Percentiles rank a stretch among this genome's conserved stretches.
These are phyloP conservation scores for Unio pictorum DNA, from an alignment of 2,888 invertebrate genomes.

Conservation along the genomic window DNA sequence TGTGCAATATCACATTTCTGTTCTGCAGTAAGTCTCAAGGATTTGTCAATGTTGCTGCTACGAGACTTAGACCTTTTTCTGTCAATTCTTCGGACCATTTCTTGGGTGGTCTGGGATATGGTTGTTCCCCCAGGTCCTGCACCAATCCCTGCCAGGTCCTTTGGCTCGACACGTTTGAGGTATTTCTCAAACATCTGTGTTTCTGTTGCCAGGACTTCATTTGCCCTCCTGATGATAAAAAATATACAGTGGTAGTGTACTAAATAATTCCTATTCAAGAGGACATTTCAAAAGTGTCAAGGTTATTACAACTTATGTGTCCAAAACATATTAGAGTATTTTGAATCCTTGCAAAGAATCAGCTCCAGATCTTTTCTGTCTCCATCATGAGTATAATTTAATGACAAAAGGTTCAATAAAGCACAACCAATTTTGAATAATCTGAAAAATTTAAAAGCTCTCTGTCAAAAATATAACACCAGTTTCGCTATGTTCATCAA, in stretches of 20 bases:
- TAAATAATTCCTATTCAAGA: neutral
- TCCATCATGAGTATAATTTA: too few species aligned
- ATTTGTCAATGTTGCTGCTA: constrained; percentile 63
- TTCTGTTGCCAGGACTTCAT: constrained; percentile 68
- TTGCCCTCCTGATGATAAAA: constrained; percentile 59
- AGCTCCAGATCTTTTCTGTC: too few species aligned
- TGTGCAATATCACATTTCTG: constrained; percentile 72
- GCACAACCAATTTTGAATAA: too few species aligned
- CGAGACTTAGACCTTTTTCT: constrained; percentile 69
- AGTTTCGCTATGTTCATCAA: too few species aligned
- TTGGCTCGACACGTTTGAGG: constrained; percentile 66
- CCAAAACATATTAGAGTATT: too few species aligned
- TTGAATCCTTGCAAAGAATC: too few species aligned
- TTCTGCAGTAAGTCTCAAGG: constrained; percentile 66
- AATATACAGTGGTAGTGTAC: neutral
- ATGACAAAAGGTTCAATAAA: too few species aligned
- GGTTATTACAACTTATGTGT: too few species aligned
- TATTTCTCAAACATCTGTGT: constrained; percentile 72
- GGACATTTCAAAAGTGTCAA: too few species aligned
- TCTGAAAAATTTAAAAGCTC: too few species aligned
- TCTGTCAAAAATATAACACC: too few species aligned
- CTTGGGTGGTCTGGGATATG: constrained; percentile 57
- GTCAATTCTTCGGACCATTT: constrained; percentile 40
- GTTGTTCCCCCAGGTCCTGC: constrained; percentile 32
- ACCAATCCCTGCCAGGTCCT: constrained; percentile 43